A percentile compares a stretch with the other conserved stretches of the same genome.
These are phyloP conservation scores for Alligator sinensis DNA, from an alignment of 2,113 vertebrate genomes.

Conservation along the genomic window DNA sequence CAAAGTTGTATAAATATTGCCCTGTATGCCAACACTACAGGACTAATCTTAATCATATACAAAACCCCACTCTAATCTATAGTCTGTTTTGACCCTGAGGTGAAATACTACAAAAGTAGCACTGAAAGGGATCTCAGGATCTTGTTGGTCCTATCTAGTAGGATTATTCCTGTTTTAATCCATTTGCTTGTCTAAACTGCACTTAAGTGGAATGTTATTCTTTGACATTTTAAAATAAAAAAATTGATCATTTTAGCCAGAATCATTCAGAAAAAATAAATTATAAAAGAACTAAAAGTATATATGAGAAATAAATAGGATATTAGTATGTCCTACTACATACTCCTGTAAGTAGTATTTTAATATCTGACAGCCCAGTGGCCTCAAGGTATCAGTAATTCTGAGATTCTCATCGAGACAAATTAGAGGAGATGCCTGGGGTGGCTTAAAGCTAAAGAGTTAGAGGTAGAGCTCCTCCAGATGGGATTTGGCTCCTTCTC, in stretches of 20 bases:
- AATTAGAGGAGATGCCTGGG: too few species aligned
- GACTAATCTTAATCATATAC: neutral
- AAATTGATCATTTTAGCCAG: neutral
- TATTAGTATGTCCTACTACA: neutral
- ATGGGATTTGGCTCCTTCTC: neutral
- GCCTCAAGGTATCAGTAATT: too few species aligned
- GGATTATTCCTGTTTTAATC: too few species aligned
- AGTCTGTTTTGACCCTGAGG: neutral
- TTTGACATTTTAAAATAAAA: neutral
- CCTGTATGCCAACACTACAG: neutral
- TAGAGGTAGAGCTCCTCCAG: too few species aligned
- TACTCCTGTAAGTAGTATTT: too few species aligned
- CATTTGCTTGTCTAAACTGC: too few species aligned
- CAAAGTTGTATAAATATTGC: neutral
- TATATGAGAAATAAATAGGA: neutral
- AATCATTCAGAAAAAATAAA: neutral
- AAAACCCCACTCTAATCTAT: neutral
- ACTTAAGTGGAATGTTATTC: neutral
- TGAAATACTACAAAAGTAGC: too few species aligned
- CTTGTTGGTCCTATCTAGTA: too few species aligned
- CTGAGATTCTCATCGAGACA: too few species aligned
- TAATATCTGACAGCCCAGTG: neutral
- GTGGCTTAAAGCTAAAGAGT: too few species aligned
- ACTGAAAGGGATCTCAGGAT: too few species aligned
- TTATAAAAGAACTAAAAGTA: neutral